phyloP scores from a whole-genome alignment of 2,888 invertebrate genomes.

The Choreutis nemorana region DNA sequence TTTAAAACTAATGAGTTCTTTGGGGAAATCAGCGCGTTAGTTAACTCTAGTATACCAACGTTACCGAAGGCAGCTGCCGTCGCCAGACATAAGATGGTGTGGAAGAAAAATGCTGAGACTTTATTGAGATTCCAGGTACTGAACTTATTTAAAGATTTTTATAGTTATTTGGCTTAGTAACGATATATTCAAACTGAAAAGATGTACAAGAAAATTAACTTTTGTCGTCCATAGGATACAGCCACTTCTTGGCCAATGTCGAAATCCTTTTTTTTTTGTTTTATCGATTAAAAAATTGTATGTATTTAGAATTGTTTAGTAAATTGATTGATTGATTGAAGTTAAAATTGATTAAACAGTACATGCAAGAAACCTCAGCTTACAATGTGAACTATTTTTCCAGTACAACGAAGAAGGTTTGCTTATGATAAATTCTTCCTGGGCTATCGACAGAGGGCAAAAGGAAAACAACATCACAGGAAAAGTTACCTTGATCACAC shows the following conservation, averaged over 20 bases:
- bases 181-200: too few relatives aligned
- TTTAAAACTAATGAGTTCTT: constrained; percentile 56
- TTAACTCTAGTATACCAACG: constrained; percentile 53
- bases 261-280: constrained; percentile 9
- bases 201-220: too few relatives aligned
- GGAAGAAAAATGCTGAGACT: constrained; percentile 58
- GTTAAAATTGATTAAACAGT: too few relatives aligned
- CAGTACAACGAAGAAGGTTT: constrained; percentile 73
- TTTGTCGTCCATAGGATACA: too few relatives aligned
- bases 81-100: constrained; percentile 47
- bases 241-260: too few relatives aligned
- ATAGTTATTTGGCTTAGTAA: too few relatives aligned
- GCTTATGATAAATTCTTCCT: constrained; percentile 74
- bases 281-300: too few relatives aligned
- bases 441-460: constrained; percentile 67
- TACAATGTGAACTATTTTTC: constrained; percentile 16
- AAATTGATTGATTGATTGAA: too few relatives aligned
- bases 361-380: too few relatives aligned
- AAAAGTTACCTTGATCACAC: constrained; percentile 70
- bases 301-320: too few relatives aligned
- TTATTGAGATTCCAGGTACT: constrained; percentile 52
- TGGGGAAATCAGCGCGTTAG: constrained; percentile 47
- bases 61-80: constrained; percentile 49
- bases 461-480: constrained; percentile 72
- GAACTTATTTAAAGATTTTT: neutral